Evolutionary conservation across 2,113 vertebrate species (phyloP), one percentile per base, ranked within the genome.

Genomic region (Hassar affinis): DNA sequence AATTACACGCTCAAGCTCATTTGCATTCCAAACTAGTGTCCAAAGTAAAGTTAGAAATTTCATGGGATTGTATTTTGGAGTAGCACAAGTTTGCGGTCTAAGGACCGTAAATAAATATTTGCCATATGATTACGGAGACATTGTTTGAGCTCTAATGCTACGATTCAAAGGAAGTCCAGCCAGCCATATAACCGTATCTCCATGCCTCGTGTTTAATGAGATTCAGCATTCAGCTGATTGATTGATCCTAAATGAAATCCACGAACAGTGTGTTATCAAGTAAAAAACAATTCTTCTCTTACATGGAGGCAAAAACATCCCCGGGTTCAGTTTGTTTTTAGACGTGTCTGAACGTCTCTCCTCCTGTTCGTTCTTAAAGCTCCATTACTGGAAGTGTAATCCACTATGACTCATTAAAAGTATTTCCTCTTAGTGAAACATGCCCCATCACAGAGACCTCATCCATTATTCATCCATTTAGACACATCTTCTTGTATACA

Each of bases 381-480:
- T 87, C 88, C 47, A 84, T 90, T 91, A 91, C 90, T 89, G 86
- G 85, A 80, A 88, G 83, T 84, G 84, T 91, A 92, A 93, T 93
- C 86, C 89, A 88, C 87, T 86, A 85, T 86, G 90, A 92, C 90
- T 91, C 90, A 91, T 91, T 91, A 91, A 91, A 91, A 89, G 90
- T 90, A 92, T 93, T 92, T 91, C 92, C 85, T 86, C 91, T 89
- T 91, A 92, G 89, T 92, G 91, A 93, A 92, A 93, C 91, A 90
- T 91, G 91, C 93, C 91, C 87, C 87, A 88, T 92, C 92, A 93
- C 90, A 83, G 88, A 82, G 61, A 86, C 30, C 90, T 92, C 92
- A 93, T 93, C 92, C 89, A 93, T 93, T 93, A 93, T 93, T 92
- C 91, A 93, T 90, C 90, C 90, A 76, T 91, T 92, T 92, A 89